Evolutionary conservation across 2,888 invertebrate genomes (phyloP).

Genomic region (Tiphia femorata): DNA sequence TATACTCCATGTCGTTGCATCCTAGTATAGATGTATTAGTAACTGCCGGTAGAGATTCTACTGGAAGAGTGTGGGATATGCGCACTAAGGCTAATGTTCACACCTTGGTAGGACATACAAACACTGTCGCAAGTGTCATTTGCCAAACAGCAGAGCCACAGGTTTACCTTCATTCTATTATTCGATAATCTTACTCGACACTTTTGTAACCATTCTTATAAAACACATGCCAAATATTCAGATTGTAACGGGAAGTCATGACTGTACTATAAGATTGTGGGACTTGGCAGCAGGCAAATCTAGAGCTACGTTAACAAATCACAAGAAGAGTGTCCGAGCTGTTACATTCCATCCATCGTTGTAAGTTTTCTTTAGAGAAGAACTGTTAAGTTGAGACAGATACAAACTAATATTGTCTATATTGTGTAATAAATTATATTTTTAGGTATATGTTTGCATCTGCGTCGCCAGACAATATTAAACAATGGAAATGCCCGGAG

Average conservation of each 20-base stretch:
- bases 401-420: background rate
- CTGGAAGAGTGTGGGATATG: slow-evolving; percentile 99
- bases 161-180: slow-evolving; percentile 64
- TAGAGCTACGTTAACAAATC: slow-evolving; percentile 94
- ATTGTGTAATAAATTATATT: slow-evolving; percentile 4
- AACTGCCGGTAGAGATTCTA: slow-evolving; percentile 95
- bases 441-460: slow-evolving; percentile 91
- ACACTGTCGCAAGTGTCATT: slow-evolving; percentile 95
- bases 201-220: background rate
- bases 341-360: slow-evolving; percentile 81
- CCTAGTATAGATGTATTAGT: slow-evolving; percentile 95
- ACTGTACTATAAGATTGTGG: slow-evolving; percentile 97
- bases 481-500: slow-evolving; percentile 99
- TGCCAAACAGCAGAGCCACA: slow-evolving; percentile 96
- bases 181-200: background rate
- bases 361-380: no score
- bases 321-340: slow-evolving; percentile 94
- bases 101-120: slow-evolving; percentile 94
- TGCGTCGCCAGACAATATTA: slow-evolving; percentile 98
- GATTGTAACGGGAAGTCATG: slow-evolving; percentile 94
- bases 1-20: slow-evolving; percentile 93
- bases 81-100: slow-evolving; percentile 98
- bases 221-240: slow-evolving; percentile 60
- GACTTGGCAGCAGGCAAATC: slow-evolving; percentile 97
- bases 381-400: background rate